Base-by-base conservation (phyloP, 2,888 invertebrate species). In the Nemoura dubitans region DNA sequence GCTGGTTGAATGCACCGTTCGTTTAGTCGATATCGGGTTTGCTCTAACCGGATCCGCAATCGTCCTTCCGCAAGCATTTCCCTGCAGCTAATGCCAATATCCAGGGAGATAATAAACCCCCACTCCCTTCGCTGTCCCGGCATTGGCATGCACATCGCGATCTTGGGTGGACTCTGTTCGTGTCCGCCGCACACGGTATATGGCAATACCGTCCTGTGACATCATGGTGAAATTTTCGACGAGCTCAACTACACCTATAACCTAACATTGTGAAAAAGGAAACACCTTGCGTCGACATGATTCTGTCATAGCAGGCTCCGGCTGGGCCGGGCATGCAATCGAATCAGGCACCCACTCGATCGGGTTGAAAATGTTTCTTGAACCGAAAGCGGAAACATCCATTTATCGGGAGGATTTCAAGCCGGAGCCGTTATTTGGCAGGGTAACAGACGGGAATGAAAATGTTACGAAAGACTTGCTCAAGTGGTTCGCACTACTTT, bases 21-120 rank as follows among this genome's bases (percentile, higher is more conserved):
- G 59, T 59, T 59, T 59, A 59, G 59, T 59, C 59, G 59, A 59
- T 59, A 59, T 59, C 59, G 59, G 59, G 59, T 59, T 21, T 59
- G 21, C 16, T 21, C 16, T 2, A 2, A 21, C 59, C 14, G 16
- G 21, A 59, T 59, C 21, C 59, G 10, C 36, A 36, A 36, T 36
- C 36, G 36, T 36, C 36, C 36, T 36, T 36, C 36, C 36, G 36
- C 36, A 21, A 21, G 59, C 59, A 14, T 21, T 59, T 7, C 16
- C 59, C 2, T 14, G 59, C 16, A 1, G 16, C 59, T 59, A 59
- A 59, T 59, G 59, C 59, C 59, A 59, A 59, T 59, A 59, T 10
- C 36, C 59, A 59, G 16, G 59, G 16, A 59, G 59, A 59, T 59
- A 59, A 59, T 59, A 21, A 3, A 3, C 36, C 16, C 6, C 59